Evolutionary conservation across 1,140 invertebrate genomes (phyloP).

Genomic region (Sipha flava): DNA sequence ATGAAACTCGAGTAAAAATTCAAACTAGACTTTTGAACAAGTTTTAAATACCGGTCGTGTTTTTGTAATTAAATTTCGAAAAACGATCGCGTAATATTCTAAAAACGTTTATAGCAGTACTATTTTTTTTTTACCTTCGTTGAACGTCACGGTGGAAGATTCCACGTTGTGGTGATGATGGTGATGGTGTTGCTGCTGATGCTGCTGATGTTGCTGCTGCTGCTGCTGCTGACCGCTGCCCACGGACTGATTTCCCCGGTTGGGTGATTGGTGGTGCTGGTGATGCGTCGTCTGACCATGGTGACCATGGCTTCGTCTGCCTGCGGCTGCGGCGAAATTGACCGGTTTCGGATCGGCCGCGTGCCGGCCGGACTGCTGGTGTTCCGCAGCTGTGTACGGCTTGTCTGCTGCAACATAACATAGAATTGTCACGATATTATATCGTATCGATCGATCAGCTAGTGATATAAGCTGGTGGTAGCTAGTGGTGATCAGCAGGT

Average conservation of each 20-base stretch:
- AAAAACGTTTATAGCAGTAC: too few species aligned
- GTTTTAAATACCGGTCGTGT: too few species aligned
- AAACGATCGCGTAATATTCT: too few species aligned
- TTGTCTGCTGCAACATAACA: slow-evolving; percentile 17
- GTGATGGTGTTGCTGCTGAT: not conserved
- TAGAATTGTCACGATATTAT: too few species aligned
- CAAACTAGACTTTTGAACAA: too few species aligned
- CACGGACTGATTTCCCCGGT: not conserved
- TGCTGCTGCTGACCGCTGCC: not conserved
- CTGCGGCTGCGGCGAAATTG: not conserved
- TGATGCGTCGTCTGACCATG: not conserved
- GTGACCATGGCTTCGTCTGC: not conserved
- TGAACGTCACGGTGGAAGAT: slow-evolving; percentile 10
- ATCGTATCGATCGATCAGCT: too few species aligned
- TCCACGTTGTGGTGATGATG: not conserved
- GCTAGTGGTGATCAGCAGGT: too few species aligned
- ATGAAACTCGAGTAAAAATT: too few species aligned
- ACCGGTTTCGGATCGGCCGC: not conserved
- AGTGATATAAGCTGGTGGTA: too few species aligned
- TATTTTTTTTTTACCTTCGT: too few species aligned
- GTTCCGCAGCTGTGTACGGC: not conserved
- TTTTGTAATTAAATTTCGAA: too few species aligned
- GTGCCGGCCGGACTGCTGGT: not conserved
- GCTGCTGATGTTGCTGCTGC: not conserved
- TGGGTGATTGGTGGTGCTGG: not conserved